phyloP scores from a whole-genome alignment of 2,888 invertebrate species.

The Ligdia adustata region DNA sequence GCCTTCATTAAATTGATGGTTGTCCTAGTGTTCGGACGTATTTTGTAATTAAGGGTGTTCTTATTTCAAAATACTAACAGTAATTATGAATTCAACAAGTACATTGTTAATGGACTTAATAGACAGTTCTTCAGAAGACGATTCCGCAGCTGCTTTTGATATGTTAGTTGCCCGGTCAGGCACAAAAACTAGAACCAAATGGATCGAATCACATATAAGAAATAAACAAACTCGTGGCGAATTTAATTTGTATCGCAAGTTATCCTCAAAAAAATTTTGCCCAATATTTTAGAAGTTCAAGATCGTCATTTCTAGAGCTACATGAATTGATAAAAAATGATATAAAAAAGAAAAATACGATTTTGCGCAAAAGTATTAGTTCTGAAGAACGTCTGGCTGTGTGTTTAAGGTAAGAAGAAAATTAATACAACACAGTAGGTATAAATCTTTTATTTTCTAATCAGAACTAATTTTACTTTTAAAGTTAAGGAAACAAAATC shows the following conservation, averaged over 20 bases:
- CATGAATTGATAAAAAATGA: conserved; percentile 6
- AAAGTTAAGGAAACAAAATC: too few relatives aligned
- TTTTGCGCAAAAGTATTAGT: conserved; percentile 11
- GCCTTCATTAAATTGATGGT: too few relatives aligned
- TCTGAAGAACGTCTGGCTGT: conserved; percentile 17
- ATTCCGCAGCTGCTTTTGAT: conserved; percentile 13
- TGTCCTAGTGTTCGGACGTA: neutral
- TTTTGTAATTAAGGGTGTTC: too few relatives aligned
- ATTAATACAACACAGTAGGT: too few relatives aligned
- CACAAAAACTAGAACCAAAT: conserved; percentile 8
- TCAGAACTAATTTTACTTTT: too few relatives aligned
- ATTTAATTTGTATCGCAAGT: conserved; percentile 7
- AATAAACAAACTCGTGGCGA: conserved; percentile 2
- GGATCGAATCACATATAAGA: conserved; percentile 11
- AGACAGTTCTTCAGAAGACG: conserved; percentile 11
- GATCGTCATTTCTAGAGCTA: too few relatives aligned
- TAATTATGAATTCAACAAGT: too few relatives aligned
- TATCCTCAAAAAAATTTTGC: neutral
- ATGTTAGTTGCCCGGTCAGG: conserved; percentile 16
- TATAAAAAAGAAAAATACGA: conserved; percentile 4
- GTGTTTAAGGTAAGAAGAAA: conserved; percentile 13
- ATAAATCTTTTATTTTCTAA: conserved; percentile 1
- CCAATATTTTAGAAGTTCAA: neutral
- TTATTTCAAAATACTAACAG: too few relatives aligned
- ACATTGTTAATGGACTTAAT: conserved; percentile 7